Conservation (phyloP, 2,797 vertebrate species). For the Argya squamiceps region DNA sequence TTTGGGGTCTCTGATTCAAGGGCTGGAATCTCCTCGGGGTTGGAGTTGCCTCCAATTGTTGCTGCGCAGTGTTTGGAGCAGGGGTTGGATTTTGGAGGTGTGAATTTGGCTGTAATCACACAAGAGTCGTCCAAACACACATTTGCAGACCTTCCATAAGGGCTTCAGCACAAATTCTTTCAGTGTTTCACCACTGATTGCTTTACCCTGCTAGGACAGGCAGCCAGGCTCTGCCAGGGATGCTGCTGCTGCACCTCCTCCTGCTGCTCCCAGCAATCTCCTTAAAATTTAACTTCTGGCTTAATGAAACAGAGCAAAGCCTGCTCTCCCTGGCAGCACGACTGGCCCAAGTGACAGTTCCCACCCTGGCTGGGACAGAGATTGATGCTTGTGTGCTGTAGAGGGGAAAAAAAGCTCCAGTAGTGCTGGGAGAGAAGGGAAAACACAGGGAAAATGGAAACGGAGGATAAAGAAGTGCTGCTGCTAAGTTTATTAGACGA, state of each 20-base stretch:
- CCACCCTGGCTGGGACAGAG: neutral
- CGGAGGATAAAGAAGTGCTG: neutral
- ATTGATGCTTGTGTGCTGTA: neutral
- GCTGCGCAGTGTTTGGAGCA: neutral
- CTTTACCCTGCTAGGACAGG: neutral
- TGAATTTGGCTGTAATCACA: no score
- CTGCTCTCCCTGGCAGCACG: neutral
- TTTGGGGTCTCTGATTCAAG: neutral
- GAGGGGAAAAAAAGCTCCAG: neutral
- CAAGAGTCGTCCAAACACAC: neutral
- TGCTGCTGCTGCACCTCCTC: neutral
- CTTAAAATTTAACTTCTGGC: neutral
- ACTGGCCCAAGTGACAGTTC: neutral
- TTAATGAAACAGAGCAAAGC: neutral
- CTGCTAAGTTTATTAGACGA: neutral
- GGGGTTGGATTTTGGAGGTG: fast-evolving
- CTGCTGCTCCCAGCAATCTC: neutral
- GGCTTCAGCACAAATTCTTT: neutral
- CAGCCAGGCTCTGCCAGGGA: neutral
- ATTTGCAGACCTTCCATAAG: fast-evolving
- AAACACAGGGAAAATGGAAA: neutral
- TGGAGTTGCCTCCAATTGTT: neutral
- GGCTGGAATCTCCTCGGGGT: fast-evolving
- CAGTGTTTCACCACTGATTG: fast-evolving
- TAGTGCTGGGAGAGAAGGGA: neutral